Evolutionary conservation across 2,113 vertebrate species (phyloP), one percentile per base, ranked within the genome.

Genomic region (Raphicerus campestris): DNA sequence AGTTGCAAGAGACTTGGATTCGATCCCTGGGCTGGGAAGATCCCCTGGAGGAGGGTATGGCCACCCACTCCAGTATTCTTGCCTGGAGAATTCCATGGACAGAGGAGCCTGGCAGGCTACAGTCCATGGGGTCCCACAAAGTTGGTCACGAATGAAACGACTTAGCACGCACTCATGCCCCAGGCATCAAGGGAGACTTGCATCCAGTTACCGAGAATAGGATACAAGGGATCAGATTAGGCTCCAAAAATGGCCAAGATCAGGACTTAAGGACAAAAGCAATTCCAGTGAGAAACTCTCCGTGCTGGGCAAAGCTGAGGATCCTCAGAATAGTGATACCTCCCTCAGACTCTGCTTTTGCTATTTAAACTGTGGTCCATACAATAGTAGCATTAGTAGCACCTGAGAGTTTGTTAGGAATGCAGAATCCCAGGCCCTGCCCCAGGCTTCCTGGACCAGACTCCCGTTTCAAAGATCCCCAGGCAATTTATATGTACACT

Each of bases 81-180:
- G 66, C 66, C 35, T 73, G 66, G 35, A 73, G 35, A 73, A 73
- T 73, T 35, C n/a, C 66, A 24, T 70, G n/a, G 66, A n/a, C 32
- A 66, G 16, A 35, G 32, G 63, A 35, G 66, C 66, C 66, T 70
- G 66, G 19, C 2, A 0, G 9, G n/a, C 19, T 22, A 35, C 19
- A 70, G 35, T 73, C 20, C 66, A 24, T 24, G 35, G 66, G 20
- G 66, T 39, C 66, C 19, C 66, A 22, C n/a, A 39, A 35, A 39
- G 20, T 13, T 73, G 10, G 20, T 24, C 35, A 39, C 0, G 2
- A 73, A 10, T 13, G 10, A 24, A 73, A 39, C 0, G 0, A 39
- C 10, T 73, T 73, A 39, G 35, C 19, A 24, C 0, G 19, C 35
- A 13, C n/a, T 73, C 35, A 73, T 39, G 19, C 20, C 28, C n/a